phyloP scores from a whole-genome alignment of 2,113 vertebrate species.

The Arvicanthis niloticus region DNA sequence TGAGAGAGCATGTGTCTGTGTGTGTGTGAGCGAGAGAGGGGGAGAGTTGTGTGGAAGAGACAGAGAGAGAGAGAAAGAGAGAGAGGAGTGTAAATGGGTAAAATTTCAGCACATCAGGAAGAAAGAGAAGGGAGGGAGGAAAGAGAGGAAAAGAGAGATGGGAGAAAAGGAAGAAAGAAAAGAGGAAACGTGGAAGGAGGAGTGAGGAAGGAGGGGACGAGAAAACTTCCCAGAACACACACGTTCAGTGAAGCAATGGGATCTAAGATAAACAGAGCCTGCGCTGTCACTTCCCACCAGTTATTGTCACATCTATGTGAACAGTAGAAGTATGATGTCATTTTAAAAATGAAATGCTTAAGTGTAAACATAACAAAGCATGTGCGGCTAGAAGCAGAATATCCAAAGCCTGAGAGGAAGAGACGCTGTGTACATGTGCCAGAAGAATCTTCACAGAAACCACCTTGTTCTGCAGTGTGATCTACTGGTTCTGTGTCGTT shows the following conservation, averaged over 20 bases:
- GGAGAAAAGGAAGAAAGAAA: neutral
- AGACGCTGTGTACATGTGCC: rapidly evolving
- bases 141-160: neutral
- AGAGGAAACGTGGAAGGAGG: too few relatives aligned
- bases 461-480: rapidly evolving
- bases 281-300: neutral
- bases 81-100: neutral
- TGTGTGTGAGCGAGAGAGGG: too few relatives aligned
- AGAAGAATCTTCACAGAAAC: neutral
- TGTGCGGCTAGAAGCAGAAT: neutral
- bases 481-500: neutral
- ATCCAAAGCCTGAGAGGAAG: neutral
- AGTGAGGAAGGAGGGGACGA: too few relatives aligned
- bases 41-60: too few relatives aligned
- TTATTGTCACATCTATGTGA: neutral
- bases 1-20: too few relatives aligned
- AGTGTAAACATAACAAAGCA: neutral
- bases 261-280: neutral
- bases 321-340: neutral
- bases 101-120: neutral
- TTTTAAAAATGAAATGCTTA: neutral
- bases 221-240: neutral
- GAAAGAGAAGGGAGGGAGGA: neutral
- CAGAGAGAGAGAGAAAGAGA: neutral
- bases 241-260: neutral